Evolutionary conservation across 2,797 vertebrate genomes (phyloP), one percentile per base, ranked within the genome.

Genomic region (Argentina silus): DNA sequence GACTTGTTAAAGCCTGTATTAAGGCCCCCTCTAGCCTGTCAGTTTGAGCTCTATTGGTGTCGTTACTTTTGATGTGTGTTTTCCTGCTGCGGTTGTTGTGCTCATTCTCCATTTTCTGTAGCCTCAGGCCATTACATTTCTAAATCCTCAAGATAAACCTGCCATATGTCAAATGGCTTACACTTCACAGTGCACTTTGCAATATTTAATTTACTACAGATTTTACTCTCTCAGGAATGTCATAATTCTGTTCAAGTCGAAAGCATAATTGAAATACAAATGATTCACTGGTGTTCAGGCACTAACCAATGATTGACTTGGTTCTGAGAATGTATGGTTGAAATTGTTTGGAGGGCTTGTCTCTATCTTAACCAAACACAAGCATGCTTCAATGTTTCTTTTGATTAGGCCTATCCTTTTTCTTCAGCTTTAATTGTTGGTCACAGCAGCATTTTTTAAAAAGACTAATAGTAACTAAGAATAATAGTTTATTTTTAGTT

Each of bases 131-230:
- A 19, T 53, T 6, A 11, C 65, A 8, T 63, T 17, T 57, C 47
- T 63, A 44, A 74, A 73, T 78, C 59, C 62, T 44, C 55, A 75
- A 72, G 65, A 72, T 80, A 67, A 78, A 71, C 70, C 70, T 70
- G 43, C 53, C 56, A 50, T 64, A n/a, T 55, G 21, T 10, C 56
- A 64, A 45, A 63, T 70, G 80, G 71, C 70, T 64, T 62, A 55
- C 36, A 23, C n/a, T 48, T 64, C 72, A 60, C 55, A 42, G 19
- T 68, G 0, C 5, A 14, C 65, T 50, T 15, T 3, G 36, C 60
- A 43, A 3, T 55, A 2, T 51, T 19, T 6, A 10, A 48, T 5
- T 36, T 36, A 15, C 57, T 27, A 36, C 6, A 42, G 42, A 47
- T 15, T 47, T 21, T 14, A 23, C 42, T 14, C n/a, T n/a, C 2